Percentiles rank a stretch among this genome's conserved stretches.
Conservation (phyloP, 1,140 invertebrate genomes). For the Heliconius himera region DNA sequence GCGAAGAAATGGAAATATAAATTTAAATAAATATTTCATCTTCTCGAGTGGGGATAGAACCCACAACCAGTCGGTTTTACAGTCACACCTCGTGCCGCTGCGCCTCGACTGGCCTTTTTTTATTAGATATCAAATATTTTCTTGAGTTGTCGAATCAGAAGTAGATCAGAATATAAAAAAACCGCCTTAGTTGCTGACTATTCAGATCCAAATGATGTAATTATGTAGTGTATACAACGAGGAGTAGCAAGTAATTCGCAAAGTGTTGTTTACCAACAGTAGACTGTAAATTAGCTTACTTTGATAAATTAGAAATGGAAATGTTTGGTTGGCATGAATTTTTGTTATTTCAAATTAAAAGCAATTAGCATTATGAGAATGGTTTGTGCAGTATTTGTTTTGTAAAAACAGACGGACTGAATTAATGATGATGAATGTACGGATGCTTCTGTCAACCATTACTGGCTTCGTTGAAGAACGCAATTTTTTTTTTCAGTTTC, state of each 20-base stretch:
- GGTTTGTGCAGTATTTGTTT: background rate
- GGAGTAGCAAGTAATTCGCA: background rate
- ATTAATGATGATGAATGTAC: background rate
- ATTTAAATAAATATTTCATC: too few relatives aligned
- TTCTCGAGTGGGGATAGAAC: too few relatives aligned
- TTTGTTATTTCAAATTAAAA: conserved; percentile 11
- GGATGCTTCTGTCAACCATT: background rate
- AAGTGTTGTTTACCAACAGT: background rate
- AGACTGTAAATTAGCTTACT: conserved; percentile 6
- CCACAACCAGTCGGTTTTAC: too few relatives aligned
- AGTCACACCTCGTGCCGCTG: too few relatives aligned
- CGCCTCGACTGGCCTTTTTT: too few relatives aligned
- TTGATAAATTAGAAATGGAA: conserved; percentile 6
- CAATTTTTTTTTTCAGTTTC: too few relatives aligned
- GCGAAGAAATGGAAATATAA: too few relatives aligned
- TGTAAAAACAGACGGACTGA: conserved; percentile 6
- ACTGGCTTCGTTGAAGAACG: background rate
- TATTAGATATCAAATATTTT: too few relatives aligned
- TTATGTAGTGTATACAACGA: background rate
- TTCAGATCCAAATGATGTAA: background rate
- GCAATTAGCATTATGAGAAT: conserved; percentile 4
- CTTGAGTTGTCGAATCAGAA: background rate
- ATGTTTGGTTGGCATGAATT: background rate
- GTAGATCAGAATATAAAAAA: background rate
- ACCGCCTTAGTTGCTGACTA: background rate